These are phyloP conservation scores for Amaurobius ferox DNA, from an alignment of 2,888 invertebrate genomes.

Conservation along the genomic window DNA sequence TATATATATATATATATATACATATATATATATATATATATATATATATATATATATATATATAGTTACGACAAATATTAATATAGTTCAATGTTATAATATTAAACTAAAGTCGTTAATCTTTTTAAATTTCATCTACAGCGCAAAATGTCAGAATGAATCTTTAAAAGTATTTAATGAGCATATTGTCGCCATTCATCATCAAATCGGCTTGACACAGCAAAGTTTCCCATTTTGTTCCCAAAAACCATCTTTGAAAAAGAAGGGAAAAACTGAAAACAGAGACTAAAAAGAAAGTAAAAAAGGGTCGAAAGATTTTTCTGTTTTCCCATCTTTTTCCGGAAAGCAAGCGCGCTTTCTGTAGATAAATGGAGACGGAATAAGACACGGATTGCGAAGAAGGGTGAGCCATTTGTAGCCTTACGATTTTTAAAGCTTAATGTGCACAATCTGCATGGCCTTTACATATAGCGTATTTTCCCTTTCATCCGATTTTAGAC, in stretches of 20 bases:
- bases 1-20: too few species aligned
- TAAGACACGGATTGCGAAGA: constrained; percentile 68
- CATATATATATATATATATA: too few species aligned
- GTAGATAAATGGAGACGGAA: constrained; percentile 71
- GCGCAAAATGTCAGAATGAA: too few species aligned
- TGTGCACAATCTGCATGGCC: constrained; percentile 71
- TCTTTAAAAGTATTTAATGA: neutral
- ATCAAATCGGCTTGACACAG: neutral
- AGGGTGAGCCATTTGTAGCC: constrained; percentile 71
- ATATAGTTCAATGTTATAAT: too few species aligned
- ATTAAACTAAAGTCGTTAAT: too few species aligned
- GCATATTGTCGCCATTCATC: neutral
- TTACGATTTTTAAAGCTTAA: constrained; percentile 69
- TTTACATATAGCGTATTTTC: constrained; percentile 55
- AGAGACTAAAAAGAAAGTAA: neutral
- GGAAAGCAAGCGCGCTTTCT: constrained; percentile 45
- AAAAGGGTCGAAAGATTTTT: constrained; percentile 25
- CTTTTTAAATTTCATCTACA: too few species aligned
- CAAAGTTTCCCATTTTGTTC: constrained; percentile 30
- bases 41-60: too few species aligned
- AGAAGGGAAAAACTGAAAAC: constrained; percentile 35
- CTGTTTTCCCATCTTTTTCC: constrained; percentile 35
- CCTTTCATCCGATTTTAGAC: constrained; percentile 66
- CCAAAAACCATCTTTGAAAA: constrained; percentile 14
- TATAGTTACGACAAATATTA: too few species aligned